Evolutionary conservation across 2,113 vertebrate genomes (phyloP), one percentile per base, ranked within the genome.

Genomic region (Tinamus guttatus): DNA sequence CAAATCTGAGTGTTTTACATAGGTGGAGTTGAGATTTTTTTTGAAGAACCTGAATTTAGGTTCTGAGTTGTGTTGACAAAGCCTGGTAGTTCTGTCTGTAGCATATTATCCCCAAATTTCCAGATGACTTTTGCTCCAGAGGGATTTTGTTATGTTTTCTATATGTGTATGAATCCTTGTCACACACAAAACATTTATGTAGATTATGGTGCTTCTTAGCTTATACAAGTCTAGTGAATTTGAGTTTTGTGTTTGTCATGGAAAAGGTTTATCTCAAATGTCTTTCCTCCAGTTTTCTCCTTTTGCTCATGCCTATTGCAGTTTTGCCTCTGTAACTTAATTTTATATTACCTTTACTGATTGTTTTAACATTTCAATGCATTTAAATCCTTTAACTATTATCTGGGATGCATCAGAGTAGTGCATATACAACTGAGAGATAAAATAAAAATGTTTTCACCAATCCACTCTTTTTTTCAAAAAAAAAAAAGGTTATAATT

Each of bases 11-110:
- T n/a, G 16, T 49, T 36, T 47, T 78, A 5, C 43, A 68, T 68
- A 56, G 7, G 24, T 65, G 18, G 21, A 69, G 7, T 11, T 74
- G 32, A 49, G 11, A 11, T 40, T 75, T 75, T 22, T 30, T 78
- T 67, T 74, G 6, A 80, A 49, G 10, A 10, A 24, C 5, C 52
- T 77, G 5, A 36, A 6, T 68, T 86, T 93, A 38, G 60, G 9
- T 34, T 80, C 43, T 8, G 43, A 34, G 12, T 32, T 71, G 58
- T n/a, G 20, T 38, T 56, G 22, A 49, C 22, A 63, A 22, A n/a
- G 5, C 5, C 16, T 0, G 0, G 27, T 60, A 81, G 25, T 17
- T 41, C 47, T 36, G 16, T 18, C 22, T 70, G 47, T 36, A 52
- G 52, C 15, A 14, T 34, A 34, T 62, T 41, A 24, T 13, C 5